Evolutionary conservation across 1,140 invertebrate species (phyloP), one percentile per base, ranked within the genome.

Genomic region (Drosophila truncata): DNA sequence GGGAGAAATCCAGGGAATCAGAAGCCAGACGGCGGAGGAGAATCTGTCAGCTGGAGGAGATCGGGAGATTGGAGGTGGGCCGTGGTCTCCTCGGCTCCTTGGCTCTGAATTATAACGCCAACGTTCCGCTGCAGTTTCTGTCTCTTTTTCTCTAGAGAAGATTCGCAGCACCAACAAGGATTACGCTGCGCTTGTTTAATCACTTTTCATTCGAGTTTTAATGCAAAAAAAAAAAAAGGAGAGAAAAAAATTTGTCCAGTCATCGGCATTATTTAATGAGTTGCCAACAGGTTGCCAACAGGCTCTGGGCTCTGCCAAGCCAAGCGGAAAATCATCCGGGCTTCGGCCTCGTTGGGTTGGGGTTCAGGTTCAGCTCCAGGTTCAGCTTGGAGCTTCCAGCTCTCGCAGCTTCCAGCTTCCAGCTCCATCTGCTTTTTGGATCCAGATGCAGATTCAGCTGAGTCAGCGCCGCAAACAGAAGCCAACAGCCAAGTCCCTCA

Each of bases 261-360:
- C 88, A 91, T 91, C 88, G 88, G 88, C 88, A 91, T 91, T 91
- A 91, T 91, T 91, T 91, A 91, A 91, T 91, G 88, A 90, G 85
- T 90, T 90, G 85, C 80, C 84, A 88, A 88, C 84, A 88, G 84
- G 84, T 88, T 88, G 85, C 78, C 57, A 54, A 54, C 50, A 70
- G 52, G 42, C 50, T n/a, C n/a, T n/a, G 57, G 52, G 42, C 54
- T 52, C 59, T 46, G 59, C 25, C 39, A 75, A 82, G 31, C 77
- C 80, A 88, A 66, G 80, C 84, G 82, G 84, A 88, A 88, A 88
- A 88, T 83, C 84, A 86, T 71, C 78, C n/a, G n/a, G 71, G 70
- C 50, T 59, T 27, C 29, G 47, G 76, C 55, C 41, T 18, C 39
- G 33, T 35, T n/a, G 13, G 27, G 5, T 5, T 35, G 20, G 14